Base-by-base conservation (phyloP, 2,797 vertebrate genomes). In the Chaunax sp. region DNA sequence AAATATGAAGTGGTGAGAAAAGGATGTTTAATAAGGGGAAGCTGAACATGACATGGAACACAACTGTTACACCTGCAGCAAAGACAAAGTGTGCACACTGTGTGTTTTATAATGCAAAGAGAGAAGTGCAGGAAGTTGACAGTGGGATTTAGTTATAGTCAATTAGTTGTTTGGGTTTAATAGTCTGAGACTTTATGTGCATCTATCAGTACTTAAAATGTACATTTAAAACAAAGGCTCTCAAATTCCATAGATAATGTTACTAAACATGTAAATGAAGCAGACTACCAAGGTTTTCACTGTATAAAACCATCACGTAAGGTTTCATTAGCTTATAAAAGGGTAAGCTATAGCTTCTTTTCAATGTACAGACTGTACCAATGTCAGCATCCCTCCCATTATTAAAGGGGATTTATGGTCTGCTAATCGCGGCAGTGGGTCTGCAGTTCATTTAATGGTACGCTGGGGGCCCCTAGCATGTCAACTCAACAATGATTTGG, bases 331-430 rank as follows among this genome's bases (percentile, higher is more conserved):
- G 3, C 10, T 43, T 14, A 67, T 20, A 30, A 69, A 70, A 57
- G 10, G 35, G 9, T 44, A 18, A 41, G 13, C 50, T 46, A 3
- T 30, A 46, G 45, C 45, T 22, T 23, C 19, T 11, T 30, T 49
- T 56, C 26, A n/a, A 15, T 35, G 67, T 58, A 45, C 20, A 46
- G n/a, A 35, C 62, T 54, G 19, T 56, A 6, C 23, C 26, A 50
- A 64, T 16, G 50, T 66, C 20, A 35, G 28, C 6, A 15, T 51
- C 16, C 43, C 50, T 55, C 38, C 22, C 20, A 41, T 74, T 67
- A 50, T 47, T 63, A 51, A 35, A 55, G 18, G 1, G 41, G 33
- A 80, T 78, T 86, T 80, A 78, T 64, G 69, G 54, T 28, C 25
- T 33, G 11, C 28, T 73, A 62, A 70, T 56, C 1, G 1, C 38